These are phyloP conservation scores for Gymnosoma rotundatum DNA, from an alignment of 2,888 invertebrate genomes.

Conservation along the genomic window DNA sequence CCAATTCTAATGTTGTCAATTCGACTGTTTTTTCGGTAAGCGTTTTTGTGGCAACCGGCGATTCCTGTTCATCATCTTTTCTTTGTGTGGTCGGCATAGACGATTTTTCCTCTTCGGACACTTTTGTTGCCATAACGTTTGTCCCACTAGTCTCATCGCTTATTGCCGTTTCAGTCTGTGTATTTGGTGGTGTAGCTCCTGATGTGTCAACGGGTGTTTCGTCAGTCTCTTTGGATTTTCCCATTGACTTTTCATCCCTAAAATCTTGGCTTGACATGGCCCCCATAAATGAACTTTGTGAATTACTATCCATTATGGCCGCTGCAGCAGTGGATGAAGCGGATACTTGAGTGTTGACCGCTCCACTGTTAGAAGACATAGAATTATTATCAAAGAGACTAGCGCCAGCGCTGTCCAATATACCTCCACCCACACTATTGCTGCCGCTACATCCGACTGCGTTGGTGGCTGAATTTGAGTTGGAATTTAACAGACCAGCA, in stretches of 20 bases:
- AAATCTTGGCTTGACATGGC: slow-evolving; percentile 63
- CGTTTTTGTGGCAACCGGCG: background rate
- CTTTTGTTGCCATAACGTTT: slow-evolving; percentile 10
- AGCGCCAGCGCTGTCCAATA: slow-evolving; percentile 75
- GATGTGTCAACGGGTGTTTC: slow-evolving; percentile 58
- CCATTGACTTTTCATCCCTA: slow-evolving; percentile 56
- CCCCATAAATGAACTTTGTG: slow-evolving; percentile 77
- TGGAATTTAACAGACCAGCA: slow-evolving; percentile 76
- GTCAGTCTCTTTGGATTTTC: slow-evolving; percentile 52
- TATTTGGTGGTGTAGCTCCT: background rate
- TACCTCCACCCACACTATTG: slow-evolving; percentile 72
- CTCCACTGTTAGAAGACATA: slow-evolving; percentile 79
- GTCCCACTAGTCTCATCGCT: slow-evolving; percentile 57
- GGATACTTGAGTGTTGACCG: slow-evolving; percentile 75
- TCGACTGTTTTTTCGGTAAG: slow-evolving; percentile 14
- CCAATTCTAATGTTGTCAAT: slow-evolving; percentile 20
- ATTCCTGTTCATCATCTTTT: slow-evolving; percentile 30
- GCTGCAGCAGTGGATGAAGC: slow-evolving; percentile 77
- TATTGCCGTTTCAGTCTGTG: slow-evolving; percentile 51
- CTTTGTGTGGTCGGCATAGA: slow-evolving; percentile 2
- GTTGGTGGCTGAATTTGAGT: slow-evolving; percentile 78
- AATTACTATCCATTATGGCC: slow-evolving; percentile 78
- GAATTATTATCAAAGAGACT: slow-evolving; percentile 79
- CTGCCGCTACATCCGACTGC: slow-evolving; percentile 72
- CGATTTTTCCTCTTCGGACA: slow-evolving; percentile 41